Conservation (phyloP, 2,888 invertebrate genomes). For the Muschampia plurimacula region DNA sequence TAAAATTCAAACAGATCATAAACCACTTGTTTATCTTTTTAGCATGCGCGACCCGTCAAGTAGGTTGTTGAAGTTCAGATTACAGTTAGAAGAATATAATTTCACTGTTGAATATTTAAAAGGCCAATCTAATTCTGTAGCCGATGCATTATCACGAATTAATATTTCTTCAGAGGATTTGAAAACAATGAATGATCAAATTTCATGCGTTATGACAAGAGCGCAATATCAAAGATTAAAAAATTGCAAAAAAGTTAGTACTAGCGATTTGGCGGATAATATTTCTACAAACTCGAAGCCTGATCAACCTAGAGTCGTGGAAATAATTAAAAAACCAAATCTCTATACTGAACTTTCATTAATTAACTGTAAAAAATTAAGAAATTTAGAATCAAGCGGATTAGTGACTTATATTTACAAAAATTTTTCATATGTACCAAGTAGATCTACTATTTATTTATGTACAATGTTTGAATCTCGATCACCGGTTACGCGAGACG, state of each 20-base stretch:
- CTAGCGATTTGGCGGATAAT: slow-evolving; percentile 9
- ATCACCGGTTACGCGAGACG: slow-evolving; percentile 43
- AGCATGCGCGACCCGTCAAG: slow-evolving; percentile 42
- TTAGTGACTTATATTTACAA: neutral
- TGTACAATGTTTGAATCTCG: slow-evolving; percentile 36
- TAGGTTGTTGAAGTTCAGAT: slow-evolving; percentile 43
- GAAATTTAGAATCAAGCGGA: neutral
- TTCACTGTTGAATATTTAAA: slow-evolving; percentile 40
- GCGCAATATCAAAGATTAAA: neutral
- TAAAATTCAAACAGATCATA: slow-evolving; percentile 44
- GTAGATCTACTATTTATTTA: slow-evolving; percentile 31
- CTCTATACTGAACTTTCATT: slow-evolving; percentile 39
- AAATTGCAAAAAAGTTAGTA: neutral
- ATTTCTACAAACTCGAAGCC: slow-evolving; percentile 32
- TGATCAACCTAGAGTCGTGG: slow-evolving; percentile 46
- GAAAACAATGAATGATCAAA: slow-evolving; percentile 40
- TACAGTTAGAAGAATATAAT: slow-evolving; percentile 44
- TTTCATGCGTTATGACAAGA: slow-evolving; percentile 41
- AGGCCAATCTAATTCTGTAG: slow-evolving; percentile 38
- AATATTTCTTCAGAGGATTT: slow-evolving; percentile 37
- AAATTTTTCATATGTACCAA: slow-evolving; percentile 23
- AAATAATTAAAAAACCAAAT: slow-evolving; percentile 42
- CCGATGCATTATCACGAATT: slow-evolving; percentile 45
- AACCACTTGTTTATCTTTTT: slow-evolving; percentile 42
- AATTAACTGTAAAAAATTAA: neutral